Base-by-base conservation (phyloP, 2,113 vertebrate genomes). In the Brevimyrus niger region DNA sequence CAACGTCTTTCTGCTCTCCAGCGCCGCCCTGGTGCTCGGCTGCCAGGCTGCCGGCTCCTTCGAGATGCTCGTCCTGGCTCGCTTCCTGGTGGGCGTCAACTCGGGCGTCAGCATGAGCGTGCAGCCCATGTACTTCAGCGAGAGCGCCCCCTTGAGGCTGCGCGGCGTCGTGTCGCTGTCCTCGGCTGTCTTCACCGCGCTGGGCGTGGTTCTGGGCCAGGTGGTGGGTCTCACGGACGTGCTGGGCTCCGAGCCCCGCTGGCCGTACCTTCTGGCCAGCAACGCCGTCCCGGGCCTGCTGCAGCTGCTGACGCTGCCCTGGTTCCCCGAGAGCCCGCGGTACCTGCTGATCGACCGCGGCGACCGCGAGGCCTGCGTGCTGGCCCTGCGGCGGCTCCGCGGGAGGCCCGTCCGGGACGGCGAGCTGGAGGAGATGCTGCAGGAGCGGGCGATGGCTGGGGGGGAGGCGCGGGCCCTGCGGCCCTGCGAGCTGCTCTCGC, bases 71-170 rank as follows among this genome's bases (percentile, higher is more conserved):
- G 90, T 97, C 91, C 38, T 97, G 0, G 95, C 97, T 35, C 96
- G 98, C 2, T 91, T 98, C 69, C 93, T 98, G 0, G 92, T 96
- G 35, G 97, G 98, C 0, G 4, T 98, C 35, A 98, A 96, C 89
- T 94, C 94, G 85, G 97, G 97, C 0, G 94, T 98, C 8, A 96
- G 97, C 90, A 97, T 98, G 97, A 98, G 95, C 3, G 89, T 98
- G 82, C 97, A 98, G 94, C 97, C 97, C 4, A 98, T 98, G 97
- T 98, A 98, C 82, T 96, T 99, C 69, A 97, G 97, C 0, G 97
- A 98, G 91, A 97, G 97, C 0, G 96, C 97, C 0, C 97, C 97
- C 3, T 96, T 95, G 92, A 94, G 97, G 48, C 94, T 97, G n/a
- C 92, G 97, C n/a, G 98, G 98, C 35, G 95, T 96, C 0, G 96